Percentiles rank a stretch among this genome's conserved stretches.
phyloP scores from a whole-genome alignment of 1,140 invertebrate genomes.

The Tyrophagus putrescentiae region DNA sequence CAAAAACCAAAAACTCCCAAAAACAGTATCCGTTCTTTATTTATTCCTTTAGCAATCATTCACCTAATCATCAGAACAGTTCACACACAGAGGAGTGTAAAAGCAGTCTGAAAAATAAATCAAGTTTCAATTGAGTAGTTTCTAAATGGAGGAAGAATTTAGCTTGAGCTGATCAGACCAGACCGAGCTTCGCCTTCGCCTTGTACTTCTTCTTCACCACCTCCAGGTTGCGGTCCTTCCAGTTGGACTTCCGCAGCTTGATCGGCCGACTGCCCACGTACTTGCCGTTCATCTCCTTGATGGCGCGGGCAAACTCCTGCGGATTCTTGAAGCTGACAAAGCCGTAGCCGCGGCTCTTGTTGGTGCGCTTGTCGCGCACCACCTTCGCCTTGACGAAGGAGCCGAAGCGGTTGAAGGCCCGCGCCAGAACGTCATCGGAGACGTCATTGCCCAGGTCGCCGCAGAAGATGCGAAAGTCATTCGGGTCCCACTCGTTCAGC shows the following conservation, averaged over 20 bases:
- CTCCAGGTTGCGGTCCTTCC: constrained; percentile 85
- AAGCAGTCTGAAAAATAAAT: too few species aligned
- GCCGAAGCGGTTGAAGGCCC: constrained; percentile 87
- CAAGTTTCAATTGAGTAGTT: too few species aligned
- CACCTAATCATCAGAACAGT: too few species aligned
- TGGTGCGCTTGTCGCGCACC: constrained; percentile 84
- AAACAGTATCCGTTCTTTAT: too few species aligned
- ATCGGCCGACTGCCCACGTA: constrained; percentile 97
- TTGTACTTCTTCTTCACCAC: constrained; percentile 67
- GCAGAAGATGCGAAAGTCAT: constrained; percentile 96
- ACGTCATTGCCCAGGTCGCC: constrained; percentile 98
- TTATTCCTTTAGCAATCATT: too few species aligned
- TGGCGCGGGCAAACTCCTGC: constrained; percentile 89
- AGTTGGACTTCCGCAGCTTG: constrained; percentile 87
- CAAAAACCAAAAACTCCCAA: too few species aligned
- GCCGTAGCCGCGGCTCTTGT: constrained; percentile 97
- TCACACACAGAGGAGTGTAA: too few species aligned
- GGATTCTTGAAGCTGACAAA: constrained; percentile 98
- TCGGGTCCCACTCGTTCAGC: constrained; percentile 76
- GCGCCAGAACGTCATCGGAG: constrained; percentile 80
- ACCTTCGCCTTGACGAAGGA: constrained; percentile 92
- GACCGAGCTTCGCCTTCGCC: constrained; percentile 19
- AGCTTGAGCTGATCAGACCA: too few species aligned
- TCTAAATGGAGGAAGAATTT: too few species aligned
- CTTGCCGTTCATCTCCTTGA: constrained; percentile 54